phyloP scores from a whole-genome alignment of 2,888 invertebrate genomes.

The Frankliniella fusca region DNA sequence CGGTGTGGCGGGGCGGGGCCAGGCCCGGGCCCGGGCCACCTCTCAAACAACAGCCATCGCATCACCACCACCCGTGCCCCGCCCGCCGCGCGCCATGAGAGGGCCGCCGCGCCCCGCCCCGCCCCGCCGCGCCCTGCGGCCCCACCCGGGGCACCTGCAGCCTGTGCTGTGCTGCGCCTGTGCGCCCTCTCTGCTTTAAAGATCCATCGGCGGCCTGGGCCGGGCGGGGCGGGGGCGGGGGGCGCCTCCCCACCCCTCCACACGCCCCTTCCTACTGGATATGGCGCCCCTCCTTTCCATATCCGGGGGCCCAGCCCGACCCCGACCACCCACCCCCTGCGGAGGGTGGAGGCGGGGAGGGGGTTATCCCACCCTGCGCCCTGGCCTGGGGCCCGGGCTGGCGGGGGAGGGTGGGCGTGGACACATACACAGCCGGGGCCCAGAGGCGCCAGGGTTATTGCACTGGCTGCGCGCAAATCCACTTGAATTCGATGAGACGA shows the following conservation, averaged over 20 bases:
- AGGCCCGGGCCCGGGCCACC: neutral
- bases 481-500: neutral
- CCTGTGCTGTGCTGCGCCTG: too few species aligned
- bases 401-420: neutral
- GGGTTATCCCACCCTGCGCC: too few species aligned
- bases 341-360: too few species aligned
- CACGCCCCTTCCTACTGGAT: too few species aligned
- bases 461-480: neutral
- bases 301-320: too few species aligned
- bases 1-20: neutral
- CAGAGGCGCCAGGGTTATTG: constrained; percentile 1
- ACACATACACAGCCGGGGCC: too few species aligned
- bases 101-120: neutral
- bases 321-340: too few species aligned
- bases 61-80: neutral
- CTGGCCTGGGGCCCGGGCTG: neutral
- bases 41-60: neutral
- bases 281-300: too few species aligned
- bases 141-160: too few species aligned
- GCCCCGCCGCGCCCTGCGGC: neutral
- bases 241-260: neutral
- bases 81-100: neutral
- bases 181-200: neutral
- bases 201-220: neutral
- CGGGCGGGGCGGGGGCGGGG: too few species aligned